Base-by-base conservation (phyloP, 2,888 invertebrate genomes). In the Rhamphomyia laevipes region DNA sequence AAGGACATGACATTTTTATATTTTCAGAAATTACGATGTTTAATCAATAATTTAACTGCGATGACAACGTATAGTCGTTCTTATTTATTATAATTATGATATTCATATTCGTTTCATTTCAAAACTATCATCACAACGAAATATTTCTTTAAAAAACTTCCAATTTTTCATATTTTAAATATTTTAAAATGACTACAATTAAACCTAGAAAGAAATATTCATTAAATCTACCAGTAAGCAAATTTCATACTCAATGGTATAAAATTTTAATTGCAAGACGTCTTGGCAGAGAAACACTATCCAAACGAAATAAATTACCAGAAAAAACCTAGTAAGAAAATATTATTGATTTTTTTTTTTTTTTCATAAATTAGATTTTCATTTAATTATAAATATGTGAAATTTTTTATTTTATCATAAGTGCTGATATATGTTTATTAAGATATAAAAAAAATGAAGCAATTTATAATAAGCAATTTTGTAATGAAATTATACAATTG, bases 391-490 rank as follows among this genome's bases (percentile, higher is more conserved):
- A 35, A 35, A 33, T 33, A 13, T 5, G 7, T 6, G 7, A 4
- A 35, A 35, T 35, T n/a, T n/a, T 35, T n/a, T 2, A 13, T 27
- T 6, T 27, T n/a, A 35, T 35, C 13, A n/a, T n/a, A 13, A 67
- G 67, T 53, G 58, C 64, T 50, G 60, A 59, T 51, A 59, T 63
- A 58, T 67, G 67, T 63, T 64, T 58, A 51, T 59, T 61, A 58
- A 67, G 68, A 52, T 68, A 67, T 53, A 57, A 58, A 56, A 61
- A 63, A 53, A 58, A 67, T 49, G 64, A 67, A 57, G 62, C 61
- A 50, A 61, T 63, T 53, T 69, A 69, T 58, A 67, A 69, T 58
- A 61, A 62, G 52, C 66, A 66, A 58, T 69, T 70, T 62, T 62
- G 63, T 53, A 60, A 64, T 57, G 70, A 70, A 65, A 63, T 70